A percentile compares a stretch with the other conserved stretches of the same genome.
These are phyloP conservation scores for Chelonoidis abingdonii DNA, from an alignment of 2,113 vertebrate genomes.

Conservation along the genomic window DNA sequence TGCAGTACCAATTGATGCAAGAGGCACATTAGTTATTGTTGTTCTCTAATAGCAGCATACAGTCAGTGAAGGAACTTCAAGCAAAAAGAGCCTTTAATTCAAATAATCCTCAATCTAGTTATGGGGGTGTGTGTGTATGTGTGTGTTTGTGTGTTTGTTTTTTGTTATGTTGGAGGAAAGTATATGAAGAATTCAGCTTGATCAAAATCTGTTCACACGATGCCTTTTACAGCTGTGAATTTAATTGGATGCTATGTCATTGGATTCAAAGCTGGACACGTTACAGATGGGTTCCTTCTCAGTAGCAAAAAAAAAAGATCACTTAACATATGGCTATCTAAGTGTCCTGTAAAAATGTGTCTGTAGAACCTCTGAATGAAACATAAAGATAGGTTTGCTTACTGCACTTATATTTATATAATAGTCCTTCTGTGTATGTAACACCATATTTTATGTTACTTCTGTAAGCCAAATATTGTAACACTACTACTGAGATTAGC, in stretches of 20 bases:
- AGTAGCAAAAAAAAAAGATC: not conserved
- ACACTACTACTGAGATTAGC: not conserved
- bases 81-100: not conserved
- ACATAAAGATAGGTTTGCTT: not conserved
- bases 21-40: not conserved
- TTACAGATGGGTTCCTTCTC: conserved; percentile 28
- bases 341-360: not conserved
- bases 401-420: not conserved
- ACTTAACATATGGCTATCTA: not conserved
- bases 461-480: not conserved
- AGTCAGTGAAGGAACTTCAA: not conserved
- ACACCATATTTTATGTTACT: accelerated
- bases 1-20: accelerated
- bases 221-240: not conserved
- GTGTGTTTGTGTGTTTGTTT: not conserved
- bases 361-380: not conserved
- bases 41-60: accelerated
- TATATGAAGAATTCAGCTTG: not conserved
- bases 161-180: not conserved
- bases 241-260: not conserved
- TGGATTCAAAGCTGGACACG: not conserved
- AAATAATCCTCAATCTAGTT: not conserved
- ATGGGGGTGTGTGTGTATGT: not conserved
- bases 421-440: accelerated
- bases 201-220: not conserved